Base-by-base conservation (phyloP, 2,888 invertebrate species). In the Chrysopilus asiliformis region DNA sequence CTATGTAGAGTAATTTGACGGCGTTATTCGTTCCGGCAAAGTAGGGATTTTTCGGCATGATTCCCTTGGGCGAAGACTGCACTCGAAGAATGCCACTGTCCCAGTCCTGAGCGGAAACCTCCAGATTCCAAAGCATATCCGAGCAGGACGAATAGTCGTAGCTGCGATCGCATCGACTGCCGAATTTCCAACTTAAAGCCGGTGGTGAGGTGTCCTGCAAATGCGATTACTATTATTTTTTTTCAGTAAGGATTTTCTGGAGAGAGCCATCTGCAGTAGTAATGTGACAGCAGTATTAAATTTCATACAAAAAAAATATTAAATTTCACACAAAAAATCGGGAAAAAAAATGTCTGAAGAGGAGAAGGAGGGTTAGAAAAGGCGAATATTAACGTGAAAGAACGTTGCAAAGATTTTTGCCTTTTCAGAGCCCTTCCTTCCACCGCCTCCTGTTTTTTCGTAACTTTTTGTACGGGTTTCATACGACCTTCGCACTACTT, bases 61-160 rank as follows among this genome's bases (percentile, higher is more conserved):
- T 49, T 0, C 80, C 79, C 13, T 64, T 49, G 0, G 77, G 76
- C 2, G 66, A 64, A 0, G 74, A 70, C 9, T 67, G 65, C 3
- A 79, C 48, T 1, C 73, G 70, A 38, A 77, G 59, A 2, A 78
- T 63, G 45, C 78, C 82, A 49, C 76, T 72, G 31, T 68, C 65
- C 41, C 65, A 59, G 51, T 85, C 84, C 49, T 75, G 71, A 2
- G 77, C 74, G 1, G 70, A 67, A 12, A 82, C 61, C 39, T 78
- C 76, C 2, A 79, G 64, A 5, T 74, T 76, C 85, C 85, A 86
- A 26, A 68, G 65, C 34, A 74, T 69, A 46, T 73, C 71, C 0
- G 70, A 66, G 52, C 85, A 85, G 15, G 57, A 68, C 3, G 65
- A 58, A 0, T 62, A 65, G 34, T 64, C 56, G 32, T 66, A 64